A percentile compares a stretch with the other conserved stretches of the same genome.
phyloP scores from a whole-genome alignment of 2,888 invertebrate genomes.

The Sesia apiformis region DNA sequence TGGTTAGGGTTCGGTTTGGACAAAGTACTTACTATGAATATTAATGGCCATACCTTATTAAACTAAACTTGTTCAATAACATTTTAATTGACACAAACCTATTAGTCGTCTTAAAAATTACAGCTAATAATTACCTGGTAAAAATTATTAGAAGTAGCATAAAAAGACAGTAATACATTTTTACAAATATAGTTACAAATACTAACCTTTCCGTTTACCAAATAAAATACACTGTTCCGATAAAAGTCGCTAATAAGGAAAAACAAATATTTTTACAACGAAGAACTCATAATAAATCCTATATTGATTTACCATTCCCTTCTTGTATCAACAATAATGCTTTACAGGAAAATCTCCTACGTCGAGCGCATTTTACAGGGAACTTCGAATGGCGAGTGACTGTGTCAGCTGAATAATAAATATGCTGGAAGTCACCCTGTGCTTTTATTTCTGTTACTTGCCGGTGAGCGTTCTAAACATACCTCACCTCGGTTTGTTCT shows the following conservation, averaged over 20 bases:
- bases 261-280: slow-evolving; percentile 4
- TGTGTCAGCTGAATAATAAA: slow-evolving; percentile 59
- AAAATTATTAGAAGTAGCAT: too few species aligned
- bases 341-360: slow-evolving; percentile 36
- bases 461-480: slow-evolving; percentile 15
- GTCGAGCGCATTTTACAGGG: slow-evolving; percentile 28
- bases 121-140: too few species aligned
- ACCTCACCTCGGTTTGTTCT: slow-evolving; percentile 7
- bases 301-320: slow-evolving; percentile 10
- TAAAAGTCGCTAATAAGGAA: slow-evolving; percentile 17
- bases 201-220: too few species aligned
- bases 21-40: slow-evolving; percentile 58
- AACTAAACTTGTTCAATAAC: slow-evolving; percentile 20
- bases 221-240: too few species aligned
- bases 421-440: slow-evolving; percentile 32
- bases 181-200: too few species aligned
- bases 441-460: slow-evolving; percentile 37
- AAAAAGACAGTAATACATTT: too few species aligned
- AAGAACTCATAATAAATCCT: not conserved
- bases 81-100: too few species aligned
- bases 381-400: slow-evolving; percentile 48
- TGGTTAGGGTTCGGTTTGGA: slow-evolving; percentile 48
- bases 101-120: too few species aligned
- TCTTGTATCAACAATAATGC: slow-evolving; percentile 38
- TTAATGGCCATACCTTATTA: slow-evolving; percentile 43